Percentiles rank a stretch among this genome's conserved stretches.
Evolutionary conservation across 1,140 invertebrate genomes (phyloP).

Genomic region (Magallana gigas): DNA sequence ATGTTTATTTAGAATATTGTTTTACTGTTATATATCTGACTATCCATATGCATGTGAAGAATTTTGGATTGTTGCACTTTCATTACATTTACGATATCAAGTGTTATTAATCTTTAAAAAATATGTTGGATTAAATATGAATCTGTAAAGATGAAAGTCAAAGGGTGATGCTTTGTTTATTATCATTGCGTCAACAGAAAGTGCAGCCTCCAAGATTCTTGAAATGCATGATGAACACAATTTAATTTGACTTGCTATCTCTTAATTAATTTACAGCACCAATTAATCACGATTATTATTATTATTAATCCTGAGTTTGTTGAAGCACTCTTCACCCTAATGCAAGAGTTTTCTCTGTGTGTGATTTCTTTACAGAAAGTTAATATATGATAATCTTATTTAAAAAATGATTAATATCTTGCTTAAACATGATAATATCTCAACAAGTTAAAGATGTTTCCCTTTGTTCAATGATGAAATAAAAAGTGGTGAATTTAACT

Average conservation of each 20-base stretch:
- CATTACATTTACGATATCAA: neutral
- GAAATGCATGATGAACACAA: conserved; percentile 11
- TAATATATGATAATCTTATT: too few species aligned
- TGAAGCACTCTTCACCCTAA: neutral
- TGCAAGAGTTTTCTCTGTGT: too few species aligned
- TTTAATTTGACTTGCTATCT: conserved; percentile 19
- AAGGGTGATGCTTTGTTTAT: neutral
- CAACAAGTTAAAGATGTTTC: too few species aligned
- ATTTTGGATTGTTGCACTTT: conserved; percentile 13
- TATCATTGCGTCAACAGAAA: neutral
- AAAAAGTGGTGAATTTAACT: too few species aligned
- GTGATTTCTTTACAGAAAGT: too few species aligned
- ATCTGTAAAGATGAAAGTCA: too few species aligned
- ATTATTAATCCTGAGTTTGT: neutral
- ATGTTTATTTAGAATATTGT: conserved; percentile 10
- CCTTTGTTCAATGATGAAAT: too few species aligned
- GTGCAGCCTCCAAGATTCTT: conserved; percentile 19
- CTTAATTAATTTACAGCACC: conserved; percentile 18
- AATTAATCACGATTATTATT: conserved; percentile 4
- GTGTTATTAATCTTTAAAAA: neutral
- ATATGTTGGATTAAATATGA: neutral
- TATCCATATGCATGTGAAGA: conserved; percentile 11
- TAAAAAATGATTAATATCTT: too few species aligned
- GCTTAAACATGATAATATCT: too few species aligned
- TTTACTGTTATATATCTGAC: conserved; percentile 15